A percentile compares a stretch with the other conserved stretches of the same genome.
These are phyloP conservation scores for Tenualosa thibaudeaui DNA, from an alignment of 2,797 vertebrate species.

Conservation along the genomic window DNA sequence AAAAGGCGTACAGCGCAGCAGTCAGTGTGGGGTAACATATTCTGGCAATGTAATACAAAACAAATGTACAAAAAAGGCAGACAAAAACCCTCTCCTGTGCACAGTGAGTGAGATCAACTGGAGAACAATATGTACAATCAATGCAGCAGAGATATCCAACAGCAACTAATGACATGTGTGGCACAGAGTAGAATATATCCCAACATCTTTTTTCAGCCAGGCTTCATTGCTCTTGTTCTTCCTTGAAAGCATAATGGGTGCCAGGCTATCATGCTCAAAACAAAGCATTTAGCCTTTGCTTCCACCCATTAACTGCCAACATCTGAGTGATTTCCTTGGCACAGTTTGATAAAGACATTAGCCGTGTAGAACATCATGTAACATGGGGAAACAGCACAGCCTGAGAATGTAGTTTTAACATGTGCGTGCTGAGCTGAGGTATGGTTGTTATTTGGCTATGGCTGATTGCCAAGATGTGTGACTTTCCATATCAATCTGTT, in stretches of 20 bases:
- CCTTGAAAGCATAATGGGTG: neutral
- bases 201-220: neutral
- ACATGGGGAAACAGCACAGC: neutral
- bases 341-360: constrained; percentile 6
- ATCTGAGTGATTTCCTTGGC: neutral
- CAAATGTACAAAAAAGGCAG: neutral
- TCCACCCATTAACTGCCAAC: neutral
- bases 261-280: neutral
- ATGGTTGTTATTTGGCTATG: neutral
- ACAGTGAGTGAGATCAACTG: neutral
- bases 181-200: neutral
- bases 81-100: neutral
- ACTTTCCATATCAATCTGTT: neutral
- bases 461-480: neutral
- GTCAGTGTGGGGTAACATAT: neutral
- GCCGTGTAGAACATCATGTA: neutral
- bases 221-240: neutral
- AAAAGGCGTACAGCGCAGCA: neutral
- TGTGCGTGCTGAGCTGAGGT: neutral
- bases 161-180: neutral
- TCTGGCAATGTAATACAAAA: neutral
- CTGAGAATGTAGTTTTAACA: neutral
- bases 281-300: neutral
- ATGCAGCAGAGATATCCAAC: neutral
- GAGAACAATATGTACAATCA: neutral